phyloP scores from a whole-genome alignment of 2,113 vertebrate species.

The Urocolius indicus region DNA sequence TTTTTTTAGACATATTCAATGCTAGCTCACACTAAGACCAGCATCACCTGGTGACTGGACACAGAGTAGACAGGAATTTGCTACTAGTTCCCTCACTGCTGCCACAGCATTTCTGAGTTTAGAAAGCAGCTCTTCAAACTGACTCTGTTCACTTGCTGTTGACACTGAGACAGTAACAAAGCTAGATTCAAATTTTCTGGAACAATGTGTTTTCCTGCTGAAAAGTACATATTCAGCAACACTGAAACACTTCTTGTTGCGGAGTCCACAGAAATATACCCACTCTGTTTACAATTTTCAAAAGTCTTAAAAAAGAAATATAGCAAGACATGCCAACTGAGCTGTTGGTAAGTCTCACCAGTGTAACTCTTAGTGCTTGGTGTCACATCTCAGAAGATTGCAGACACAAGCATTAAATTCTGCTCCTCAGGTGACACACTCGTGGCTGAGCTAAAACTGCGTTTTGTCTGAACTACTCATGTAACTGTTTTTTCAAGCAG shows the following conservation, averaged over 20 bases:
- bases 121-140: neutral
- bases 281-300: neutral
- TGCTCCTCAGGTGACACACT: neutral
- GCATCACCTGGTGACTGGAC: rapidly evolving
- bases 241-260: neutral
- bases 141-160: neutral
- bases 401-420: neutral
- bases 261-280: neutral
- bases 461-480: neutral
- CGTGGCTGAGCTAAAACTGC: neutral
- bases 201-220: neutral
- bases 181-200: neutral
- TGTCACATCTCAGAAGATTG: neutral
- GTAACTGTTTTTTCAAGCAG: neutral
- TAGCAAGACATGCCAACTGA: neutral
- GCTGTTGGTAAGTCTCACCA: neutral
- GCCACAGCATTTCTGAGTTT: neutral
- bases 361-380: neutral
- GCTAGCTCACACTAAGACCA: neutral
- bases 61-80: neutral
- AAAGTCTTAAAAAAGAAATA: neutral
- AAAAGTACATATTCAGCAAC: too few relatives aligned
- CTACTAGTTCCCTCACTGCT: neutral
- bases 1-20: neutral
- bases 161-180: neutral